Conservation (phyloP, 1,140 invertebrate genomes). For the Bombyx mandarina region DNA sequence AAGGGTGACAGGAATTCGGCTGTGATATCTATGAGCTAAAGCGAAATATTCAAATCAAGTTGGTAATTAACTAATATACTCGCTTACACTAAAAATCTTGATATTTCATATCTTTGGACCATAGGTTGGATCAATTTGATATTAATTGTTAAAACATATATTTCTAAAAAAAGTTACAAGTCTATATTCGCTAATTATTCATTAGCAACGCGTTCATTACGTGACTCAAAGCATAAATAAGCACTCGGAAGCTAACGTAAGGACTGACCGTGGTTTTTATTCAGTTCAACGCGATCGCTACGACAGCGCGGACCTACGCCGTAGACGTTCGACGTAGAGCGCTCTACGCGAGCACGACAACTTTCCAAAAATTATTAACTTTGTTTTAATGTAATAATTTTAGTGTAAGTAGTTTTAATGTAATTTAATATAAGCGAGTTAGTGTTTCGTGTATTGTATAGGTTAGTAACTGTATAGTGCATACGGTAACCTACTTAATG, state of each 20-base stretch:
- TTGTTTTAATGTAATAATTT: too few relatives aligned
- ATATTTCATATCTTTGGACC: too few relatives aligned
- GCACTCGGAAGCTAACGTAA: conserved; percentile 27
- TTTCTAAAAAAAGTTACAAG: neutral
- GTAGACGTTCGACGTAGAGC: conserved; percentile 16
- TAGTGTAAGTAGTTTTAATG: too few relatives aligned
- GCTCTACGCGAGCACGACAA: conserved; percentile 15
- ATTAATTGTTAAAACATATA: neutral
- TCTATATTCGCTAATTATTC: conserved; percentile 7
- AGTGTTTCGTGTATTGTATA: conserved; percentile 26
- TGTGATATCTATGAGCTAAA: too few relatives aligned
- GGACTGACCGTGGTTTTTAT: conserved; percentile 19
- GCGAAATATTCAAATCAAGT: too few relatives aligned
- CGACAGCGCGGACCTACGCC: conserved; percentile 32
- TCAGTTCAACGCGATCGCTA: conserved; percentile 37
- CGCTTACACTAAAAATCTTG: too few relatives aligned
- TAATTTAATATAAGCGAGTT: conserved; percentile 12
- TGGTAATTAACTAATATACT: too few relatives aligned
- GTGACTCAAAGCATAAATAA: conserved; percentile 27
- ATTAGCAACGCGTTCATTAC: conserved; percentile 21
- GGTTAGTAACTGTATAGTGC: conserved; percentile 35
- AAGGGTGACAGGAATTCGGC: too few relatives aligned
- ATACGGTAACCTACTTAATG: conserved; percentile 47
- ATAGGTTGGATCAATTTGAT: too few relatives aligned
- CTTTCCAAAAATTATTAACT: conserved; percentile 11